These are phyloP conservation scores for Corythoichthys intestinalis DNA, from an alignment of 2,113 vertebrate genomes.

Conservation along the genomic window DNA sequence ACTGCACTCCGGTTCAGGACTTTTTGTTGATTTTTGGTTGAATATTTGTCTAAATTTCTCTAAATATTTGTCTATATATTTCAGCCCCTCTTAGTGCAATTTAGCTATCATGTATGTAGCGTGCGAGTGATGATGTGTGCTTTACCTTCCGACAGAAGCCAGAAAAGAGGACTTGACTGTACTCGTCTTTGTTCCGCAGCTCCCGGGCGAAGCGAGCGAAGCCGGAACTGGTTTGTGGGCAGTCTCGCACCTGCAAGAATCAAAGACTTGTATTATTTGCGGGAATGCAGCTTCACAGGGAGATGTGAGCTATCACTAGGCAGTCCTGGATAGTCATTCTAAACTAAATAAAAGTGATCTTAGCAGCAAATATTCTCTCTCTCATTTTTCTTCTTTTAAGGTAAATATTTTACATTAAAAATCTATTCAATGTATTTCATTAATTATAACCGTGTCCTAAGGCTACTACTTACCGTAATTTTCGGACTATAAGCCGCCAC, in stretches of 20 bases:
- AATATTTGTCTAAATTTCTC: no score
- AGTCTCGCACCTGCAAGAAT: constrained; percentile 74
- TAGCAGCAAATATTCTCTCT: no score
- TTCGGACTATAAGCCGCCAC: no score
- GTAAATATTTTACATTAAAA: no score
- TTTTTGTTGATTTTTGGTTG: background rate
- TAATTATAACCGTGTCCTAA: no score
- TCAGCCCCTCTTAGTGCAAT: background rate
- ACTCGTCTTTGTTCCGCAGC: constrained; percentile 78
- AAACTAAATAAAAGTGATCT: no score
- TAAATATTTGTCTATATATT: no score
- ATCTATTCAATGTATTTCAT: no score
- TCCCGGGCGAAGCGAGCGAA: constrained; percentile 73
- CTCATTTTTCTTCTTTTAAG: no score
- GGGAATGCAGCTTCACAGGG: fast-evolving
- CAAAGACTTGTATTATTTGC: constrained; percentile 14
- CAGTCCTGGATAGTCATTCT: no score
- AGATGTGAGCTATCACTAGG: no score
- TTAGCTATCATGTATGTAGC: background rate
- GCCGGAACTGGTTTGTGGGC: constrained; percentile 67
- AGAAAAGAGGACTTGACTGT: constrained; percentile 80
- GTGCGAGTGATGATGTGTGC: background rate
- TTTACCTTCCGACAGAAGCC: constrained; percentile 85
- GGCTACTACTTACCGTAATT: no score
- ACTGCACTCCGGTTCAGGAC: background rate